Percentiles rank a stretch among this genome's conserved stretches.
These are phyloP conservation scores for Schizothorax lantsangensis DNA, from an alignment of 2,797 vertebrate species.

Conservation along the genomic window DNA sequence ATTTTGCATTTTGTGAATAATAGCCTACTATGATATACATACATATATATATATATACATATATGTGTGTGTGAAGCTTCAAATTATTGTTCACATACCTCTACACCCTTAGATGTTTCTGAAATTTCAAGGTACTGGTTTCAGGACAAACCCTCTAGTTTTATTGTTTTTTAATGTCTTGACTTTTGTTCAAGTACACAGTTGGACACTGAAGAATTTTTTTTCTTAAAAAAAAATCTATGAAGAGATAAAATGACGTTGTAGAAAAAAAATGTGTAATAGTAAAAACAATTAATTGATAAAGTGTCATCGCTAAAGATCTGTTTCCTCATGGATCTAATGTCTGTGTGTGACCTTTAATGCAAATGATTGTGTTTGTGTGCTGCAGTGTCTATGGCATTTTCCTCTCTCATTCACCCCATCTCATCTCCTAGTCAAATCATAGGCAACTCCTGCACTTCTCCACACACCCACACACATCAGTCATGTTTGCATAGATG, in stretches of 20 bases:
- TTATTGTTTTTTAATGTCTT: neutral
- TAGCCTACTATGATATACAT: neutral
- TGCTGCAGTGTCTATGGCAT: constrained; percentile 58
- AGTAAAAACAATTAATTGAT: neutral
- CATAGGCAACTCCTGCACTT: constrained; percentile 52
- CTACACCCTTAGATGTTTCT: neutral
- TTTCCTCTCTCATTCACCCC: constrained; percentile 54
- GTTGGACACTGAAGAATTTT: neutral
- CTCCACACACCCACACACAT: constrained; percentile 20
- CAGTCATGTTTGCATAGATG: constrained; percentile 17
- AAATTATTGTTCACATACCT: neutral
- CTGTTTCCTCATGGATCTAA: constrained; percentile 45
- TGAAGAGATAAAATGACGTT: neutral
- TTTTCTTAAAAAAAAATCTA: neutral
- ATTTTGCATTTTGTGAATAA: neutral
- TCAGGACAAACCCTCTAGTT: neutral
- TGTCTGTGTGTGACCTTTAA: constrained; percentile 55
- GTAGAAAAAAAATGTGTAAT: neutral
- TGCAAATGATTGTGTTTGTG: constrained; percentile 76
- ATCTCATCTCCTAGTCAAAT: constrained; percentile 74
- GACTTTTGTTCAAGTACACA: neutral
- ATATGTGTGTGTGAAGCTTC: neutral
- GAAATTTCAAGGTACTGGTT: neutral
- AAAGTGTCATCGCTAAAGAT: neutral
- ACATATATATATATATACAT: too few species aligned